Evolutionary conservation across 2,888 invertebrate genomes (phyloP), one percentile per base, ranked within the genome.

Genomic region (Cantharis rustica): DNA sequence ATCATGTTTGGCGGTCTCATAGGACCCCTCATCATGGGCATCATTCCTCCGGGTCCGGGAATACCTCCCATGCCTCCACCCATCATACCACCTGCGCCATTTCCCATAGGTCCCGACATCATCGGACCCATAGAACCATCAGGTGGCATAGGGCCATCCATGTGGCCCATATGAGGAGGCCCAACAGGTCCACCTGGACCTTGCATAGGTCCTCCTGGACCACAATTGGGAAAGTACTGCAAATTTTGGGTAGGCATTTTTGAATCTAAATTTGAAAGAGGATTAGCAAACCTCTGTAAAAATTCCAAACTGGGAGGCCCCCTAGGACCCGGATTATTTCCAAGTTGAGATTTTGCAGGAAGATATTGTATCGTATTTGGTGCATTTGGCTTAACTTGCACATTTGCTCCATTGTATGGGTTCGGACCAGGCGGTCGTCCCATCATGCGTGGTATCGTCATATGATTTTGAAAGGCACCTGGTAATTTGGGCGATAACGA

Each of bases 291-390:
- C 76, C 97, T 91, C 84, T 96, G 96, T 74, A 97, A 89, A 89
- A 97, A 97, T 84, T 97, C 96, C 80, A 97, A 90, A 88, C 96
- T 95, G 62, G 96, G 96, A 5, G 96, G 96, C 10, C 95, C 94
- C 66, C 96, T 90, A 0, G 94, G 94, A 72, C 91, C 93, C 27
- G 91, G 90, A 78, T 91, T 91, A 84, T 92, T 92, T 11, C 93
- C 91, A 84, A 93, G 93, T 86, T 96, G 96, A n/a, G 98, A 96
- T 89, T 97, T 92, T 71, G 97, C 96, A 17, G 98, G 98, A 88
- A 98, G 92, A 91, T 98, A 98, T 90, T 98, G 98, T 86, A 98
- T 98, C 61, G 98, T 98, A 89, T 98, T 98, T 0, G 98, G 98
- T 11, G 98, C 97, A 88, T 96, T 97, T 10, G 98, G 95, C 89